Conservation (phyloP, 1,140 invertebrate species). For the Halictus rubicundus region DNA sequence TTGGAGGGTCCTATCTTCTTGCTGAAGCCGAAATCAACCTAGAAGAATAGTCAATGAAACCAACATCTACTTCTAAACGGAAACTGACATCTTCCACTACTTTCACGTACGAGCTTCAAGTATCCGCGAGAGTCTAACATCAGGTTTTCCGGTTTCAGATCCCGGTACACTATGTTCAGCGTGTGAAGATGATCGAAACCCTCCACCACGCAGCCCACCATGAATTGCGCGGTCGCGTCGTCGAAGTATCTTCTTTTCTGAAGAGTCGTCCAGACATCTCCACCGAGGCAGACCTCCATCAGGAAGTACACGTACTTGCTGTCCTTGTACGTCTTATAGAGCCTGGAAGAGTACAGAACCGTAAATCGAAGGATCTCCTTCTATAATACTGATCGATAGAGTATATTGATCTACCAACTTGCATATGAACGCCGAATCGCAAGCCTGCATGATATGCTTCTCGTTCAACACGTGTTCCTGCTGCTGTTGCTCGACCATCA, state of each 20-base stretch:
- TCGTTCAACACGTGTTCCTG: conserved; percentile 96
- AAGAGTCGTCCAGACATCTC: conserved; percentile 98
- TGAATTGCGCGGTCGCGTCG: conserved; percentile 92
- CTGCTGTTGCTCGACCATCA: conserved; percentile 95
- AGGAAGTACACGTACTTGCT: conserved; percentile 98
- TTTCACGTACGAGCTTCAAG: conserved; percentile 95
- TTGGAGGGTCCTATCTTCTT: conserved; percentile 91
- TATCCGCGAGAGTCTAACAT: conserved; percentile 93
- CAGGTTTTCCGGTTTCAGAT: conserved; percentile 97
- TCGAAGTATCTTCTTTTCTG: conserved; percentile 89
- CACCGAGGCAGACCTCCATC: conserved; percentile 97
- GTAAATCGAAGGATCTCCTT: no score
- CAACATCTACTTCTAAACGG: no score
- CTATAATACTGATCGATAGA: no score
- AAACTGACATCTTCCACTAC: conserved; percentile 22
- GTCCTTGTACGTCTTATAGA: conserved; percentile 97
- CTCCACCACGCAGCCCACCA: conserved; percentile 94
- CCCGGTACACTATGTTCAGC: conserved; percentile 93
- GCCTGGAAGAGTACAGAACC: conserved; percentile 80
- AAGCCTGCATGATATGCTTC: conserved; percentile 93
- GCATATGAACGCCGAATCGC: conserved; percentile 90
- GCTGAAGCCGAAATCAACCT: conserved; percentile 99
- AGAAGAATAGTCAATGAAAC: neutral
- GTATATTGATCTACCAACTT: conserved; percentile 80
- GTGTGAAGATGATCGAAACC: conserved; percentile 95